Evolutionary conservation across 2,113 vertebrate species (phyloP), one percentile per base, ranked within the genome.

Genomic region (Atherinomorus stipes): DNA sequence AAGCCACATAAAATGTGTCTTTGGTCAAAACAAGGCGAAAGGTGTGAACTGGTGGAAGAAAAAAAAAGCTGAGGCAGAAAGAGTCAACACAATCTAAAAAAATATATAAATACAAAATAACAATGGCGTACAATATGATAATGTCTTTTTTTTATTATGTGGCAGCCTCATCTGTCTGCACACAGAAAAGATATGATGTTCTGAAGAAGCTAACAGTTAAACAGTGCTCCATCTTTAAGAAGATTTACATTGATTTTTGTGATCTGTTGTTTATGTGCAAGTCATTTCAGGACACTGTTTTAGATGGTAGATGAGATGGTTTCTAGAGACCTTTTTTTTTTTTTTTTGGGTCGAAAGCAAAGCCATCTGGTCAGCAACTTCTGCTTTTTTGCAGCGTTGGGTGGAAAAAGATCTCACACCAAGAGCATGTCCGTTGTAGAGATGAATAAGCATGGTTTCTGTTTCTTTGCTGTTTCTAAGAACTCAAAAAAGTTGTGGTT

Each of bases 211-310:
- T 7, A 65, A 52, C 40, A 10, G 11, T 25, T 34, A 21, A 67
- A 31, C 64, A 42, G 7, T 7, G 42, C 10, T 28, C 8, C 5
- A 42, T 26, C 34, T 40, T 50, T 28, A n/a, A 11, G 37, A 19
- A 63, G 23, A 16, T 4, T 59, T 45, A 26, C 4, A 19, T 1
- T 2, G 11, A 22, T 13, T 13, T 34, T 56, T 53, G 16, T 23
- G 11, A 11, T 69, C 1, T 21, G 11, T 25, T 4, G 0, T 53
- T 21, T 28, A 22, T 53, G 31, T 4, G 2, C 1, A 8, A 1
- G 19, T 45, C 34, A 25, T 22, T 37, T 72, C 0, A 73, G 53
- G 59, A 62, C 2, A 58, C 45, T 64, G 57, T 65, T 60, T 23
- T 4, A 21, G 0, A 1, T 59, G 31, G 50, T 10, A 45, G 19